phyloP scores from a whole-genome alignment of 2,113 vertebrate species.

The Leucoraja erinaceus region DNA sequence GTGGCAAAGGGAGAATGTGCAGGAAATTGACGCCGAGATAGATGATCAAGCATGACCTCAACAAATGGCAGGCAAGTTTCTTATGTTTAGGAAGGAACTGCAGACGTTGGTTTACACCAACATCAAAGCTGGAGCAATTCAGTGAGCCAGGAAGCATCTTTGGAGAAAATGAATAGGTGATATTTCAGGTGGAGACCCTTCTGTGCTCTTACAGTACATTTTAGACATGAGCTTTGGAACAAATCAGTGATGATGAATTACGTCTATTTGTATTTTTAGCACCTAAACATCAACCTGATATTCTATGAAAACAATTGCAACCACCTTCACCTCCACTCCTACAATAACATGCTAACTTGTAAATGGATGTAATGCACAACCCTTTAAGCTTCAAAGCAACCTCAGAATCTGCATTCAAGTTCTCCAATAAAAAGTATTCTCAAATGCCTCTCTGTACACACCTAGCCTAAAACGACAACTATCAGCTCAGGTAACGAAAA shows the following conservation, averaged over 20 bases:
- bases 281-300: background rate
- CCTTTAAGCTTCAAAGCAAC: background rate
- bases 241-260: background rate
- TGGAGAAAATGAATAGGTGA: no score
- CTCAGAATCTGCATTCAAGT: background rate
- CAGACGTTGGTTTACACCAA: no score
- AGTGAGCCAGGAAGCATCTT: no score
- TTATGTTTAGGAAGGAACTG: no score
- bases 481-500: background rate
- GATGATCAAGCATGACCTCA: no score
- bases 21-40: no score
- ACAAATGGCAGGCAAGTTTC: no score
- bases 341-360: background rate
- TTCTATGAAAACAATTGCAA: background rate
- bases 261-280: background rate
- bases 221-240: background rate
- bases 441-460: background rate
- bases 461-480: background rate
- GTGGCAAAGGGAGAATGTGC: no score
- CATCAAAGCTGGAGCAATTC: no score
- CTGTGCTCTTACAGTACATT: no score
- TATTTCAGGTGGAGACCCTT: no score
- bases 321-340: background rate
- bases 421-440: background rate
- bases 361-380: background rate